Evolutionary conservation across 2,113 vertebrate genomes (phyloP).

Genomic region (Pipa parva): DNA sequence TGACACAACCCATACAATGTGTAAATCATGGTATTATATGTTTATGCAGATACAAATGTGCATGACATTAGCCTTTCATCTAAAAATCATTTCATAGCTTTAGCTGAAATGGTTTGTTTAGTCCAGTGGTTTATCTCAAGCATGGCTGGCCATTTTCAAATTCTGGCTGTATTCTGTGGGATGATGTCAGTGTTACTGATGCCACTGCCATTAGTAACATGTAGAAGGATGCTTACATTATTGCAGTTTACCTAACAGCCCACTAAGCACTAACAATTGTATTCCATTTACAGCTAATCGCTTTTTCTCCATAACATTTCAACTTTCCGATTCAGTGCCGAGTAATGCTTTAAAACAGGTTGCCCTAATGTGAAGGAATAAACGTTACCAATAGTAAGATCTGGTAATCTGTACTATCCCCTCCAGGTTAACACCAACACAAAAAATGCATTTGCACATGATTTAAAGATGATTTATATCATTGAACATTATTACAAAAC

Average conservation of each 20-base stretch:
- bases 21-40: constrained; percentile 12
- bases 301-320: constrained; percentile 28
- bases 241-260: not conserved
- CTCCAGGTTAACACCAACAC: not conserved
- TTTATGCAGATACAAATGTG: too few species aligned
- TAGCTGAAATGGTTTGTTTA: too few species aligned
- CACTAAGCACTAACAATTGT: constrained; percentile 6
- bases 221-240: not conserved
- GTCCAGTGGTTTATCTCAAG: too few species aligned
- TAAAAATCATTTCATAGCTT: too few species aligned
- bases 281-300: constrained; percentile 20
- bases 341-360: not conserved
- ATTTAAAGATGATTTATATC: too few species aligned
- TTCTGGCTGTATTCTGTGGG: constrained; percentile 4
- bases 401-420: too few species aligned
- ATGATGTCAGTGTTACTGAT: constrained; percentile 20
- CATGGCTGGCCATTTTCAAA: not conserved
- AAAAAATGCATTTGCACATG: not conserved
- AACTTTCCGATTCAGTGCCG: not conserved
- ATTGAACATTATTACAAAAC: too few species aligned
- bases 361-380: not conserved
- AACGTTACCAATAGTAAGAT: not conserved
- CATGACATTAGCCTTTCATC: too few species aligned
- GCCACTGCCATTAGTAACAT: constrained; percentile 14
- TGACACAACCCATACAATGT: constrained; percentile 36